Percentiles rank a stretch among this genome's conserved stretches.
Conservation (phyloP, 1,140 invertebrate genomes). For the Orchesella cincta region DNA sequence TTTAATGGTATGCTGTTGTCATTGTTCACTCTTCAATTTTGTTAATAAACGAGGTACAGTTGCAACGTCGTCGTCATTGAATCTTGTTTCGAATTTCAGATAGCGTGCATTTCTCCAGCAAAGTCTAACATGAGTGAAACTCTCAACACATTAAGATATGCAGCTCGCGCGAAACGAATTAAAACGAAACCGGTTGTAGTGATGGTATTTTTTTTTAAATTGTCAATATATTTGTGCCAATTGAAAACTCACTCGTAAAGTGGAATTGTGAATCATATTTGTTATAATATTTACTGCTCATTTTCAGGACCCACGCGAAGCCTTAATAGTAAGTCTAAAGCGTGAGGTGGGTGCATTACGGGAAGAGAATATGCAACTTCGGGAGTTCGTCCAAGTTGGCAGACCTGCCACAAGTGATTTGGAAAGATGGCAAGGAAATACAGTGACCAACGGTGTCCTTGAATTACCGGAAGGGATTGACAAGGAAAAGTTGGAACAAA, state of each 20-base stretch:
- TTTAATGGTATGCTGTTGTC: slow-evolving; percentile 69
- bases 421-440: slow-evolving; percentile 38
- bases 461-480: slow-evolving; percentile 59
- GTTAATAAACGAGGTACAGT: background rate
- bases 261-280: no score
- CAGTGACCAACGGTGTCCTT: slow-evolving; percentile 39
- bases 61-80: background rate
- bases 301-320: slow-evolving; percentile 82
- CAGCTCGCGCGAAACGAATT: slow-evolving; percentile 81
- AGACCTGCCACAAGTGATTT: slow-evolving; percentile 38
- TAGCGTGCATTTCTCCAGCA: slow-evolving; percentile 87
- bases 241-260: slow-evolving; percentile 60
- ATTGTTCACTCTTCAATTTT: background rate
- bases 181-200: slow-evolving; percentile 86
- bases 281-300: no score
- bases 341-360: slow-evolving; percentile 83
- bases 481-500: slow-evolving; percentile 69
- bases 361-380: slow-evolving; percentile 87
- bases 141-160: slow-evolving; percentile 86
- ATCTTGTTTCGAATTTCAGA: slow-evolving; percentile 62
- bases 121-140: slow-evolving; percentile 85
- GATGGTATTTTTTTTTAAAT: slow-evolving; percentile 76
- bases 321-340: slow-evolving; percentile 84
- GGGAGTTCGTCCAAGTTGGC: slow-evolving; percentile 65
- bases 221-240: no score